Evolutionary conservation across 2,888 invertebrate genomes (phyloP).

Genomic region (Phalangium opilio): DNA sequence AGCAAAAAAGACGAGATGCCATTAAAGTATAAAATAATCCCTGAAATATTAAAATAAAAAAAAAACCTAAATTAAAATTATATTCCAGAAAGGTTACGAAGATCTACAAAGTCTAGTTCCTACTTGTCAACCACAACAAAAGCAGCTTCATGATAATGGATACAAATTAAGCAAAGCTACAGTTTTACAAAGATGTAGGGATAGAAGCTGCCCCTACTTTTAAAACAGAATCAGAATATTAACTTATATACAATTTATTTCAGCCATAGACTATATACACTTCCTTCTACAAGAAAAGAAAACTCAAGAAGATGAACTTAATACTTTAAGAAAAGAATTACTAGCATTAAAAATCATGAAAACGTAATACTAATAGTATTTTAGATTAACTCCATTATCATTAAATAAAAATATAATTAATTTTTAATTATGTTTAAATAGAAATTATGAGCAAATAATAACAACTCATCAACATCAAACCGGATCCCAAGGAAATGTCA

Average conservation of each 20-base stretch:
- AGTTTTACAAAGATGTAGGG: constrained; percentile 64
- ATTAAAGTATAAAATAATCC: constrained; percentile 46
- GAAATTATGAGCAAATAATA: constrained; percentile 87
- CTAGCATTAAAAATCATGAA: constrained; percentile 86
- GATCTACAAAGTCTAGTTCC: constrained; percentile 82
- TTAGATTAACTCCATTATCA: too few species aligned
- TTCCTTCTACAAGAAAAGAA: constrained; percentile 79
- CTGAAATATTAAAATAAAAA: not conserved
- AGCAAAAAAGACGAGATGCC: constrained; percentile 89
- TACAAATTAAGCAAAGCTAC: constrained; percentile 94
- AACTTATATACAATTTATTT: constrained; percentile 15
- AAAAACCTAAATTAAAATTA: constrained; percentile 1
- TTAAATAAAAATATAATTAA: too few species aligned
- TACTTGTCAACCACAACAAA: constrained; percentile 64
- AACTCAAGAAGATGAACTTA: constrained; percentile 83
- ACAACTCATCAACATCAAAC: constrained; percentile 80
- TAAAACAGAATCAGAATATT: too few species aligned
- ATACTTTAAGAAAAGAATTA: constrained; percentile 33
- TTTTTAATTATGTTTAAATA: constrained; percentile 17
- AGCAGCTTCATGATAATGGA: constrained; percentile 42
- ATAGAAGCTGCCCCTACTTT: not conserved
- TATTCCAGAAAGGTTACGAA: constrained; percentile 71
- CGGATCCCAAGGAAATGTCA: constrained; percentile 54
- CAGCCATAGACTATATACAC: constrained; percentile 43
- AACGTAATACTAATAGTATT: constrained; percentile 37